Evolutionary conservation across 2,888 invertebrate species (phyloP), one percentile per base, ranked within the genome.

Genomic region (Actias luna): DNA sequence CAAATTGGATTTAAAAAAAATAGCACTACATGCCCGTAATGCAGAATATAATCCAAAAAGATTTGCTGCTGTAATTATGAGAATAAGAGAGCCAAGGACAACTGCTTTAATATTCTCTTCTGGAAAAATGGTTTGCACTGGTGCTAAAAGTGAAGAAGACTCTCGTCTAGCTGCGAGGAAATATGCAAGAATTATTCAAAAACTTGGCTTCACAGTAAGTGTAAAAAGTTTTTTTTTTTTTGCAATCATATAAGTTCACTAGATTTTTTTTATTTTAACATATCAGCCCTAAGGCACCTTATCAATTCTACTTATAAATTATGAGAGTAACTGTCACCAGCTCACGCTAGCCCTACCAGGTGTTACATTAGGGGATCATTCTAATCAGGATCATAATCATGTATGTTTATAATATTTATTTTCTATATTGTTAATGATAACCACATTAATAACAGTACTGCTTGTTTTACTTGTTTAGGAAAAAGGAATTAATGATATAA

Each of bases 31-130:
- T 84, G 99, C 99, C 0, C 95, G 99, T 84, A 99, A 99, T 93
- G 99, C 99, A 1, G 99, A 99, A 88, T 99, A 99, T 83, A 99
- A 99, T 87, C 99, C 99, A 10, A 99, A 99, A 89, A 96, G 99
- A 79, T 99, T 99, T 93, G 99, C 99, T 60, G 99, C 99, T 46
- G 99, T 99, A 4, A 99, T 99, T 63, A 99, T 99, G 99, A 94
- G 99, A 80, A 97, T 95, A 87, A 94, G 94, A 77, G 99, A 97
- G 86, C 97, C 97, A 0, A 93, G 99, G 88, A 99, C 95, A 7
- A 96, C 96, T 18, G 95, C 96, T 5, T 84, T 96, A 27, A 95
- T 96, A 70, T 97, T 97, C 81, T 94, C 95, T 52, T 97, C 97
- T 0, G 97, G 97, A 0, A 97, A 97, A 88, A 95, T 97, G 93